Base-by-base conservation (phyloP, 2,888 invertebrate genomes). In the Pseudococcus longispinus region DNA sequence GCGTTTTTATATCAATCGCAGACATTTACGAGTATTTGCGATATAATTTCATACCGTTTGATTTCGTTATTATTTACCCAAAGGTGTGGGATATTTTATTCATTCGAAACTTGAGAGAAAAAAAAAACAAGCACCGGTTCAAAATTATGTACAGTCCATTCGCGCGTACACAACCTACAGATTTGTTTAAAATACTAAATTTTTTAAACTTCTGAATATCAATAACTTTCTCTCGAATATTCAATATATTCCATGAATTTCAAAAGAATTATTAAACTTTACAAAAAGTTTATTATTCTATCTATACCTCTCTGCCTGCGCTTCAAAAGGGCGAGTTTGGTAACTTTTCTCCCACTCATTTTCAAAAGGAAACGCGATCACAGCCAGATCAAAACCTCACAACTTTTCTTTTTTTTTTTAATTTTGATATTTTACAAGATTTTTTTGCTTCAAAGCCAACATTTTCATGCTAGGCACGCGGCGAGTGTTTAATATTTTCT, bases 171-270 rank as follows among this genome's bases (percentile, higher is more conserved):
- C 18, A 74, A 29, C 74, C 74, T n/a, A 20, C 20, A 9, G 42
- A 80, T 80, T 80, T 80, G 77, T 80, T 80, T 5, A 42, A 80
- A 42, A 80, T n/a, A 4, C 37, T 42, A 83, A 55, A 15, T 84
- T 84, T 60, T 84, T 84, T 13, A 84, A 51, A 60, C 84, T 84
- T 84, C 18, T 84, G 84, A 84, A 84, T 84, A 46, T 55, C 84
- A 84, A 84, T 60, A 60, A 84, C 32, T 84, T 84, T n/a, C 60
- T 26, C 18, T 60, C 11, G 32, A 84, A 84, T 55, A 51, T 60
- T 84, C 84, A 84, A 55, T 84, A 84, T 84, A 84, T 84, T 84
- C 84, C 42, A 20, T 20, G 84, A 84, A 84, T 84, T 84, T 60
- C 32, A 84, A 84, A 84, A 23, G 55, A 55, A 51, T 84, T 37